phyloP scores from a whole-genome alignment of 2,797 vertebrate genomes.

The Sylvia borin region DNA sequence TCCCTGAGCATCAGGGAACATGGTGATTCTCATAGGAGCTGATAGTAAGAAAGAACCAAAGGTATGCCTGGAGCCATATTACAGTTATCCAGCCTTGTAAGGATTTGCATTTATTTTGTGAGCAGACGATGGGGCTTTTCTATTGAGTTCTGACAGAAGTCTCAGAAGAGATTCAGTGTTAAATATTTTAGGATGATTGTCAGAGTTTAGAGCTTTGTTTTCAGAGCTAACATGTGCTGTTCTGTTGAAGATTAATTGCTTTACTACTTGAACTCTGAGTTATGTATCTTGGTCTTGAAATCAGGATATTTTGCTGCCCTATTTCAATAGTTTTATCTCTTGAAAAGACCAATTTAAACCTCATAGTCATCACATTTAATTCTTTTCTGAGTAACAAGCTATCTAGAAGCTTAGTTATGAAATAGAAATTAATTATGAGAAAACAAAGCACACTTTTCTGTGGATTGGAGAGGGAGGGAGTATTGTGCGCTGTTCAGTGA shows the following conservation, averaged over 20 bases:
- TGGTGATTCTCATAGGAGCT: constrained; percentile 7
- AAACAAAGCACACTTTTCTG: neutral
- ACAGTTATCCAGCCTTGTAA: constrained; percentile 32
- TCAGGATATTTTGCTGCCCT: neutral
- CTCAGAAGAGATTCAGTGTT: constrained; percentile 28
- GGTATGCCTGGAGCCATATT: constrained; percentile 48
- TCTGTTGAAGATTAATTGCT: neutral
- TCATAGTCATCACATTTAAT: neutral
- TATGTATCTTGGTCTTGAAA: neutral
- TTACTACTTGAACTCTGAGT: neutral
- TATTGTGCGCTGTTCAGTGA: neutral
- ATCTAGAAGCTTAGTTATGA: neutral
- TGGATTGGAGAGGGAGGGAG: neutral
- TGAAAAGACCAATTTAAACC: neutral
- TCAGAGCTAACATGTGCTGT: neutral
- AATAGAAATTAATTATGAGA: constrained; percentile 5
- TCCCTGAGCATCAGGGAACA: neutral
- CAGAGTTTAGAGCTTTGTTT: constrained; percentile 43
- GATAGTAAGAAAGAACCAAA: constrained; percentile 21
- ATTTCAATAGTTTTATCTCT: neutral
- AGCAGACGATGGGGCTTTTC: neutral
- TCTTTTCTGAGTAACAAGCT: neutral
- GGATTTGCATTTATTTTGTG: constrained; percentile 60
- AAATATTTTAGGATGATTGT: constrained; percentile 56
- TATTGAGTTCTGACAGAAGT: constrained; percentile 3